phyloP scores from a whole-genome alignment of 2,888 invertebrate genomes.

The Proisotoma minuta region DNA sequence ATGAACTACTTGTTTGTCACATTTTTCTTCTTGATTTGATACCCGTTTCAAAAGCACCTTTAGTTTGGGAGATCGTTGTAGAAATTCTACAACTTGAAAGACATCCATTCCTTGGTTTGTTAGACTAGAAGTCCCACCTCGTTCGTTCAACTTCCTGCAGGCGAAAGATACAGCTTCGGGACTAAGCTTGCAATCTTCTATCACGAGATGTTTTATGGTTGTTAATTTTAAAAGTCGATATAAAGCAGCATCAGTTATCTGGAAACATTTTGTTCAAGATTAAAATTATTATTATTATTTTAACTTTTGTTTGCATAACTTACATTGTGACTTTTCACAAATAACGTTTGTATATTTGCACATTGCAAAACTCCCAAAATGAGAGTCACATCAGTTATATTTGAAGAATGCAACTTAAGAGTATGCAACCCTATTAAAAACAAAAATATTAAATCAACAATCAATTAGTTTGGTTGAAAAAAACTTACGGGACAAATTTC shows the following conservation, averaged over 20 bases:
- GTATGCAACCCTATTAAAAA: background rate
- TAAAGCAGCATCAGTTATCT: slow-evolving; percentile 7
- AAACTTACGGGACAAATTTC: slow-evolving; percentile 14
- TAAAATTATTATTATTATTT: no score
- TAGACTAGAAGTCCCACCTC: background rate
- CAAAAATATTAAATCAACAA: background rate
- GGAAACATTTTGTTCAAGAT: no score
- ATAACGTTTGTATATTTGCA: background rate
- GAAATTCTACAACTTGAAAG: background rate
- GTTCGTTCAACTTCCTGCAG: background rate
- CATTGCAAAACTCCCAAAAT: slow-evolving; percentile 15
- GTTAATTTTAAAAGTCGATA: background rate
- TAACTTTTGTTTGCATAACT: background rate
- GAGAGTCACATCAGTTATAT: slow-evolving; percentile 14
- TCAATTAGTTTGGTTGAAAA: no score
- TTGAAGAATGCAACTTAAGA: slow-evolving; percentile 5
- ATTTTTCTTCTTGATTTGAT: background rate
- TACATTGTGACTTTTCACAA: slow-evolving; percentile 12
- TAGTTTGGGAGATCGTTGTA: background rate
- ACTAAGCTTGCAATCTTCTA: background rate
- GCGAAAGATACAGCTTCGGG: background rate
- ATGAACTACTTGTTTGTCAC: background rate
- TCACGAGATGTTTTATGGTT: background rate
- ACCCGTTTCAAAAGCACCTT: background rate
- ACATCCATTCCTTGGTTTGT: background rate